Evolutionary conservation across 2,113 vertebrate genomes (phyloP), one percentile per base, ranked within the genome.

Genomic region (Cheilinus undulatus): DNA sequence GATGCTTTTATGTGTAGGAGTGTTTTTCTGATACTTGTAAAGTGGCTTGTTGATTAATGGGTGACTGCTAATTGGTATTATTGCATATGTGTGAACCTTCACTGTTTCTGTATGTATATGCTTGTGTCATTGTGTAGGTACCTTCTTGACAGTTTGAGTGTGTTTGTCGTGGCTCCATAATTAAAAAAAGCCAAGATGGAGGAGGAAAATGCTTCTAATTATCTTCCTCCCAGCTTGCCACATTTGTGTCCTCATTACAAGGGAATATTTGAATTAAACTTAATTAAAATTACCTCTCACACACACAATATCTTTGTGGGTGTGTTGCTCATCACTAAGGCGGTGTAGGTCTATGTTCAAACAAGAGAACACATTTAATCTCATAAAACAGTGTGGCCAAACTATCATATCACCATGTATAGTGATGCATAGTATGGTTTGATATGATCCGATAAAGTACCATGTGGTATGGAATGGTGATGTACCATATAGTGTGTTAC

Each of bases 191-290:
- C 42, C 20, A 28, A 48, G 17, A 68, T n/a, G 58, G 43, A 69
- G 17, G 56, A 63, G 60, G 36, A 49, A 45, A n/a, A 53, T 56
- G 45, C 22, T 3, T 7, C 57, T 72, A 82, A 86, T 77, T 83
- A 83, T 67, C 27, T 26, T 48, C 40, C 60, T 56, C n/a, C n/a
- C 65, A 7, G 20, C 56, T 50, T 50, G 24, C 32, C 65, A 73
- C 81, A 79, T 65, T 70, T 68, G 73, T 17, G 3, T 36, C 27
- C 22, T 26, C 58, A 15, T 1, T 40, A 45, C 59, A 38, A 69
- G 76, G 24, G 69, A 85, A 86, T 86, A 88, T 90, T 83, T 88
- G 77, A 88, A 87, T 89, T 79, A 88, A 77, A 73, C 57, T 62
- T 11, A 84, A 89, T 88, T 89, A 77, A 85, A 90, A 90, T 80